Evolutionary conservation across 2,888 invertebrate species (phyloP), one percentile per base, ranked within the genome.

Genomic region (Platyscelio sp.): DNA sequence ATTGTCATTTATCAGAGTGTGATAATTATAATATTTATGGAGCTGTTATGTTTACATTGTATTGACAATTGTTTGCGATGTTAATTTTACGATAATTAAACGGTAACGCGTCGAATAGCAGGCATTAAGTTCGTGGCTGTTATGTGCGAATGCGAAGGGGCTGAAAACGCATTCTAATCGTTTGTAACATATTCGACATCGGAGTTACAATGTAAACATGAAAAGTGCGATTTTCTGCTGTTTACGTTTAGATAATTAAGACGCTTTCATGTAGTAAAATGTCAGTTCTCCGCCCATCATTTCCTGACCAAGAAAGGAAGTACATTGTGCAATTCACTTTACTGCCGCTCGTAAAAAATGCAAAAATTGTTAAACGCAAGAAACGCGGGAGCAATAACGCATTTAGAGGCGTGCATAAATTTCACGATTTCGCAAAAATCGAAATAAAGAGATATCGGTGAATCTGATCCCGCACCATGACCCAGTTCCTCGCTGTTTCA

Each of bases 321-420:
- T 76, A 26, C 82, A 78, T 78, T 78, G 80, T 80, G 80, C 58
- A 80, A 80, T 74, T 74, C 80, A 67, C 68, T 72, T 80, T 80
- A 74, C 67, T 27, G 68, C 80, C 61, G 68, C 74, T 80, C 80
- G 80, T 80, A 80, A 80, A 81, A 74, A 75, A 70, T 63, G 68
- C 75, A 68, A 40, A 68, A 83, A 78, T 68, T 72, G 68, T 77
- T 72, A 65, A 83, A 83, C 63, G 75, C 75, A 56, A 81, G 56
- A 63, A 81, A 75, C 70, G 46, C 67, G 46, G 60, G 56, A 51
- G 81, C 70, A 75, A 81, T 75, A 81, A 81, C 61, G 54, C 70
- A 29, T 26, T 11, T 24, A 61, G 54, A 74, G 74, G 75, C 54
- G 80, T 75, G 80, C 80, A 81, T 81, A 81, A 75, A 81, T 81